These are phyloP conservation scores for Scyliorhinus canicula DNA, from an alignment of 2,797 vertebrate genomes.

Conservation along the genomic window DNA sequence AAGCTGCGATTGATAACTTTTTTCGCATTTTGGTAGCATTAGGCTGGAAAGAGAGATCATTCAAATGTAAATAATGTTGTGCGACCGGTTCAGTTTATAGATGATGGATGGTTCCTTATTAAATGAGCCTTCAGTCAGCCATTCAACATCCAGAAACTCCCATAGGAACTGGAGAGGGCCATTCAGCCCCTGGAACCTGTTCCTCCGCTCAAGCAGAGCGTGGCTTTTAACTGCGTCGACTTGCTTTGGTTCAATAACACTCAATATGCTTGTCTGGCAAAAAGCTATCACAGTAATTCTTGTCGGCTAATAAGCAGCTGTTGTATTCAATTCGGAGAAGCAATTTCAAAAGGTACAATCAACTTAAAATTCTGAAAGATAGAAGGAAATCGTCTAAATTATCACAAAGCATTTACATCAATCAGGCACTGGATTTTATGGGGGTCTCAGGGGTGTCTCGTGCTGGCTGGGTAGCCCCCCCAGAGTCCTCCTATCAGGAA, in stretches of 20 bases:
- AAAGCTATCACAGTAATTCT: too few species aligned
- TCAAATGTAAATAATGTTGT: not conserved
- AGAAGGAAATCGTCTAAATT: not conserved
- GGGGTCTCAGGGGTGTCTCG: too few species aligned
- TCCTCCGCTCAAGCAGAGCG: not conserved
- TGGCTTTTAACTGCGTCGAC: not conserved
- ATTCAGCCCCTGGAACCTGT: not conserved
- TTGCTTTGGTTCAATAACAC: not conserved
- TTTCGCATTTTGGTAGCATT: not conserved
- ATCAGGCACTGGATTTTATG: not conserved
- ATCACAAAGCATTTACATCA: not conserved
- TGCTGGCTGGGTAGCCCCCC: too few species aligned
- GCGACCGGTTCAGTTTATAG: not conserved
- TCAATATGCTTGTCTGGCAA: not conserved
- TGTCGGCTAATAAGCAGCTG: not conserved
- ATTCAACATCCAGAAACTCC: not conserved
- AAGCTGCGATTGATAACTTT: not conserved
- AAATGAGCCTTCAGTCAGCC: not conserved
- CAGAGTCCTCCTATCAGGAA: too few species aligned
- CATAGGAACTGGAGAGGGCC: not conserved
- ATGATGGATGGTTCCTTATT: not conserved
- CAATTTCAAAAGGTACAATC: not conserved
- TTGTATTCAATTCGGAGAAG: not conserved
- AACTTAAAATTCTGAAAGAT: not conserved
- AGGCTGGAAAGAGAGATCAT: not conserved